Conservation (phyloP, 2,888 invertebrate genomes). For the Yponomeuta sedellus region DNA sequence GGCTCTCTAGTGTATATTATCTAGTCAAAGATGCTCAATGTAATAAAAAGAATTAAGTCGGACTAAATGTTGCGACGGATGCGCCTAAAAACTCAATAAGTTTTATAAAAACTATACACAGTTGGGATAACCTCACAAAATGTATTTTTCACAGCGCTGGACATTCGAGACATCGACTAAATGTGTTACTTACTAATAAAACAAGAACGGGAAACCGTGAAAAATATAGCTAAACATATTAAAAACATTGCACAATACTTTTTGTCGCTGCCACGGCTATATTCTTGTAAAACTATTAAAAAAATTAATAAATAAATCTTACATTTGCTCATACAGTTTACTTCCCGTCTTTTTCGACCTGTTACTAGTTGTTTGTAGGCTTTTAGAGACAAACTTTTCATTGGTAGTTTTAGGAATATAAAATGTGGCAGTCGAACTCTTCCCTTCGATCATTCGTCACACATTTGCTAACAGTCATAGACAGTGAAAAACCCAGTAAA, state of each 20-base stretch:
- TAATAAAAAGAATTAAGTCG: constrained; percentile 26
- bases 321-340: constrained; percentile 64
- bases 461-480: constrained; percentile 48
- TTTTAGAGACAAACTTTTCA: constrained; percentile 41
- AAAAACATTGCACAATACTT: constrained; percentile 43
- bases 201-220: constrained; percentile 46
- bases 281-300: constrained; percentile 58
- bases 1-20: constrained; percentile 11
- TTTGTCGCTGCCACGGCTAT: constrained; percentile 48
- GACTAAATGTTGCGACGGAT: constrained; percentile 39
- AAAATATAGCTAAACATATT: constrained; percentile 39
- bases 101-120: not conserved
- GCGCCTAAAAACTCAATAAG: constrained; percentile 18
- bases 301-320: constrained; percentile 30
- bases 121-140: not conserved
- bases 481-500: constrained; percentile 55
- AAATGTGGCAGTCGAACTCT: constrained; percentile 35
- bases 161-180: constrained; percentile 71
- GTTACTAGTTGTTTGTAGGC: constrained; percentile 64
- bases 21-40: constrained; percentile 62
- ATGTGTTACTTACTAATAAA: constrained; percentile 69
- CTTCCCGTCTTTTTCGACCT: constrained; percentile 66
- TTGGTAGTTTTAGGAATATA: constrained; percentile 55
- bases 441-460: constrained; percentile 42
- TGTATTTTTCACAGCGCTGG: constrained; percentile 48